Conservation (phyloP, 2,888 invertebrate genomes). For the Lycocerus yunnanus region DNA sequence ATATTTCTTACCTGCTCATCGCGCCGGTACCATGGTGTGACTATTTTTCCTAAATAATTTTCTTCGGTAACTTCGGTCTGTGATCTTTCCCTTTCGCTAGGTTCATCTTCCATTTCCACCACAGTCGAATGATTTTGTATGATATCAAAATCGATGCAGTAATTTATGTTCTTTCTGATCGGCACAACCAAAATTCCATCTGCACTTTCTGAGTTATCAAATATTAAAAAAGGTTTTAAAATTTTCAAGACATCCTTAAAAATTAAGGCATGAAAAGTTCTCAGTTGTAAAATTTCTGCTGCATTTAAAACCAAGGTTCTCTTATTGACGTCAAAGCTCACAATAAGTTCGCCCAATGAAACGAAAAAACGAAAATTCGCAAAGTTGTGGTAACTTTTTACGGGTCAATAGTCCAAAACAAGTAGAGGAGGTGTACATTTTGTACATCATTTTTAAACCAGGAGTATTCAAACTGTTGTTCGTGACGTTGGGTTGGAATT, state of each 20-base stretch:
- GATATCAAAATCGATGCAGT: conserved; percentile 66
- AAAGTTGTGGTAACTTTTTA: conserved; percentile 63
- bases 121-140: conserved; percentile 56
- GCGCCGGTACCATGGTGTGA: conserved; percentile 84
- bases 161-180: conserved; percentile 37
- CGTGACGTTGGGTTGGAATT: conserved; percentile 60
- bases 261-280: conserved; percentile 73
- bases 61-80: conserved; percentile 61
- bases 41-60: conserved; percentile 72
- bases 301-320: conserved; percentile 54
- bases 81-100: conserved; percentile 58
- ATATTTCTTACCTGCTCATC: conserved; percentile 52
- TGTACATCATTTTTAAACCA: conserved; percentile 59
- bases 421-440: conserved; percentile 57
- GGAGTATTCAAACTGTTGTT: conserved; percentile 40
- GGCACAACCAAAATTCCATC: conserved; percentile 45
- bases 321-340: conserved; percentile 60
- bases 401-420: conserved; percentile 70
- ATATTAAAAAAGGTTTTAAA: conserved; percentile 65
- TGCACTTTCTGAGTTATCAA: conserved; percentile 60
- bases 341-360: conserved; percentile 63
- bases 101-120: conserved; percentile 53
- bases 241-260: conserved; percentile 72
- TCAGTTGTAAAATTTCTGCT: conserved; percentile 59
- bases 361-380: conserved; percentile 77